A percentile compares a stretch with the other conserved stretches of the same genome.
Conservation (phyloP, 2,888 invertebrate species). For the Nemoura dubitans region DNA sequence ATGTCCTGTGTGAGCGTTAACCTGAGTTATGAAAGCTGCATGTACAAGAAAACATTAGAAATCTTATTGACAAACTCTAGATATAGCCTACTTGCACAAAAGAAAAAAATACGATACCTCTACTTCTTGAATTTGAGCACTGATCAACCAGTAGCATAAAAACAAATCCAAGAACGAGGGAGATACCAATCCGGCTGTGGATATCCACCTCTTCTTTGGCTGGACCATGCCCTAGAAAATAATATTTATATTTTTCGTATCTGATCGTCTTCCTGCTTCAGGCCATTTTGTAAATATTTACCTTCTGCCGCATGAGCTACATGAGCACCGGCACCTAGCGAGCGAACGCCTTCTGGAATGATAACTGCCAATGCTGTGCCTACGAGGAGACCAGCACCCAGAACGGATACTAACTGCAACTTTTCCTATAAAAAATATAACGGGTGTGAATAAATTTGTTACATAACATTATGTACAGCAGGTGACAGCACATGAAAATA, state of each 20-base stretch:
- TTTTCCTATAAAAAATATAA: slow-evolving; percentile 75
- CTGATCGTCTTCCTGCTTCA: neutral
- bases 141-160: slow-evolving; percentile 98
- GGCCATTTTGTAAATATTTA: neutral
- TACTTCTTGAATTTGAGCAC: slow-evolving; percentile 67
- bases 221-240: neutral
- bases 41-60: too few relatives aligned
- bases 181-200: slow-evolving; percentile 88
- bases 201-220: slow-evolving; percentile 43
- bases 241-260: too few relatives aligned
- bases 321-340: slow-evolving; percentile 64
- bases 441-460: neutral
- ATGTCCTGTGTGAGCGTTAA: too few relatives aligned
- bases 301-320: neutral
- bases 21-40: too few relatives aligned
- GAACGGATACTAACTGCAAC: slow-evolving; percentile 89
- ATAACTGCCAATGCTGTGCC: slow-evolving; percentile 98
- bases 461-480: neutral
- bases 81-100: neutral
- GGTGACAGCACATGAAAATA: neutral
- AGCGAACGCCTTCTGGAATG: slow-evolving; percentile 97
- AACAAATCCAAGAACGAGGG: slow-evolving; percentile 93
- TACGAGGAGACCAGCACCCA: slow-evolving; percentile 96
- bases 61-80: too few relatives aligned
- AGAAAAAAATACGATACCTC: slow-evolving; percentile 59